A percentile compares a stretch with the other conserved stretches of the same genome.
phyloP scores from a whole-genome alignment of 2,797 vertebrate species.

The Gambelia wislizenii region DNA sequence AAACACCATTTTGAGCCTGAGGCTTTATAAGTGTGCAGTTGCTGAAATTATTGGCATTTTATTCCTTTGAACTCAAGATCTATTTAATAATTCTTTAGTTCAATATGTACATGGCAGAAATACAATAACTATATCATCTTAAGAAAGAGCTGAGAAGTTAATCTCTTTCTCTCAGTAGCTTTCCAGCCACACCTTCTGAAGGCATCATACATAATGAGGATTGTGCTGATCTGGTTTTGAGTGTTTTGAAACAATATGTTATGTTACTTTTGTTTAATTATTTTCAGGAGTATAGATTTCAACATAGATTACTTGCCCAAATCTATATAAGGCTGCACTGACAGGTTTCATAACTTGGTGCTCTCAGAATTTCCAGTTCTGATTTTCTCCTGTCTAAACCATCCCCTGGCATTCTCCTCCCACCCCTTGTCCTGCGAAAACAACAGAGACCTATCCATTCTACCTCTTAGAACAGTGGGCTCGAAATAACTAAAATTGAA shows the following conservation, averaged over 20 bases:
- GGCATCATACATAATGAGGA: constrained; percentile 56
- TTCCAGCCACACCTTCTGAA: constrained; percentile 69
- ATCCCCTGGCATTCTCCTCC: neutral
- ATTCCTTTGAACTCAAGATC: constrained; percentile 65
- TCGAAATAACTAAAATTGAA: neutral
- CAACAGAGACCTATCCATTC: too few relatives aligned
- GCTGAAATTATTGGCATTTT: constrained; percentile 65
- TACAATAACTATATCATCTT: constrained; percentile 53
- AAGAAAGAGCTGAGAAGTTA: constrained; percentile 56
- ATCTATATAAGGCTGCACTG: neutral
- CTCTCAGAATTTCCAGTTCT: neutral
- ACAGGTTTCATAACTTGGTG: neutral
- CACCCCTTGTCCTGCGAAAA: too few relatives aligned
- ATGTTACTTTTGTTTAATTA: constrained; percentile 60
- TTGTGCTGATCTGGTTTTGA: constrained; percentile 45
- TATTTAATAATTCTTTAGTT: constrained; percentile 65
- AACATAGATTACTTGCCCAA: neutral
- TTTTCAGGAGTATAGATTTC: constrained; percentile 32
- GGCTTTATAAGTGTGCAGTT: constrained; percentile 45
- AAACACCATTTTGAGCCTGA: constrained; percentile 41
- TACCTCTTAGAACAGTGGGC: neutral
- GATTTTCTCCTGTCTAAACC: neutral
- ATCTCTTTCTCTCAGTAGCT: constrained; percentile 26
- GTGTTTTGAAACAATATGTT: constrained; percentile 55
- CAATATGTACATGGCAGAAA: constrained; percentile 60